A percentile compares a stretch with the other conserved stretches of the same genome.
These are phyloP conservation scores for Nothobranchius furzeri DNA, from an alignment of 2,113 vertebrate genomes.

Conservation along the genomic window DNA sequence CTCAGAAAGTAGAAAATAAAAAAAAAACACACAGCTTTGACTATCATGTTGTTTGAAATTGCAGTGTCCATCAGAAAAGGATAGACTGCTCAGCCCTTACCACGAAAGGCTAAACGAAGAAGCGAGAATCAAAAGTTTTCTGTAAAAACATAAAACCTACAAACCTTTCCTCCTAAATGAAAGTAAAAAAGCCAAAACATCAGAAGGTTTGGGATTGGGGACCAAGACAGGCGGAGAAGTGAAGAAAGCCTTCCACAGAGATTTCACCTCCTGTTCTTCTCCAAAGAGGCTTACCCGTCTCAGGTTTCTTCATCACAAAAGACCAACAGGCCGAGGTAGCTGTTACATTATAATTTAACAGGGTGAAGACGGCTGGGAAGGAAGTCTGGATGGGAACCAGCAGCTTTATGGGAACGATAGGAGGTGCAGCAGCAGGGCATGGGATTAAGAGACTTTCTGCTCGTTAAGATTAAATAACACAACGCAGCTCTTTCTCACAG, in stretches of 20 bases:
- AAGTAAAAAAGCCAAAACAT: too few species aligned
- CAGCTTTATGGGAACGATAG: slow-evolving; percentile 46
- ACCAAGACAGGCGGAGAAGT: slow-evolving; percentile 50
- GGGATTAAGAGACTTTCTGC: slow-evolving; percentile 47
- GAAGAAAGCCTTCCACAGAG: background rate
- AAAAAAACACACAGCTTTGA: too few species aligned
- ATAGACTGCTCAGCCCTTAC: too few species aligned
- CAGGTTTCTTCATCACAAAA: slow-evolving; percentile 73
- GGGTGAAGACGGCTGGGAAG: slow-evolving; percentile 39
- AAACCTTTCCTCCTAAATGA: too few species aligned
- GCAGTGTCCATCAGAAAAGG: too few species aligned
- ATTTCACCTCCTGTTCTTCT: background rate
- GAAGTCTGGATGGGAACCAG: slow-evolving; percentile 60
- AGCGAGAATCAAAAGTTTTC: too few species aligned
- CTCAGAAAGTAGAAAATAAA: too few species aligned
- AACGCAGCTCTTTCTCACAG: slow-evolving; percentile 10
- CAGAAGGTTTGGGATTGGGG: too few species aligned
- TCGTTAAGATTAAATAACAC: slow-evolving; percentile 16
- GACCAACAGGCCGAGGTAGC: slow-evolving; percentile 72
- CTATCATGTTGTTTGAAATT: too few species aligned
- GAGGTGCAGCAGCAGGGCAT: slow-evolving; percentile 3
- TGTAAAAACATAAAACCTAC: too few species aligned
- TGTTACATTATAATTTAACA: slow-evolving; percentile 75
- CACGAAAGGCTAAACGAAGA: too few species aligned
- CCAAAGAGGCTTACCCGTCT: slow-evolving; percentile 69